Evolutionary conservation across 2,113 vertebrate species (phyloP).

Genomic region (Psittacus erithacus): DNA sequence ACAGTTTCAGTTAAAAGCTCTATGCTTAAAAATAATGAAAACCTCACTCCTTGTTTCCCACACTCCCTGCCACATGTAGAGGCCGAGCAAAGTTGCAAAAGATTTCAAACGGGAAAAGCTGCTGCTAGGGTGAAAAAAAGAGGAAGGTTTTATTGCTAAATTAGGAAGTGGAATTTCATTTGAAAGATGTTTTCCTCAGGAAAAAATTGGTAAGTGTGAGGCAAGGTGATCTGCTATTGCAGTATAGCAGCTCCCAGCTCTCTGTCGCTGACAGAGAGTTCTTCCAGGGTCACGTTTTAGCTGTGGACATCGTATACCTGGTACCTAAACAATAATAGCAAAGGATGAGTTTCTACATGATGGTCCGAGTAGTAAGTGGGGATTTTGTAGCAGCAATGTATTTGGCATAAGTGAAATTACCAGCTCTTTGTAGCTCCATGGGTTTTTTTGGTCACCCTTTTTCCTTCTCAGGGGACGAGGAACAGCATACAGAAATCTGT

Average conservation of each 20-base stretch:
- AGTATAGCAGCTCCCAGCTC: neutral
- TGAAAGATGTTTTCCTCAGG: conserved; percentile 41
- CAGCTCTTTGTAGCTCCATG: neutral
- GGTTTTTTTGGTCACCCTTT: neutral
- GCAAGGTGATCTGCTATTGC: conserved; percentile 39
- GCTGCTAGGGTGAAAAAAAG: neutral
- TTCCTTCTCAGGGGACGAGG: neutral
- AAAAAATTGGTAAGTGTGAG: conserved; percentile 21
- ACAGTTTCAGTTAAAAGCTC: neutral
- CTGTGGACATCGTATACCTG: neutral
- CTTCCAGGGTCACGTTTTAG: neutral
- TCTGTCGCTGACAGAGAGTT: neutral
- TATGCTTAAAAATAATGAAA: neutral
- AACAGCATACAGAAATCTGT: neutral
- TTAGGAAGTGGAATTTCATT: conserved; percentile 44
- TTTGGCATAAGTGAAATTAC: neutral
- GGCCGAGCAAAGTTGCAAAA: conserved; percentile 11
- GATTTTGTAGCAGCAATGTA: neutral
- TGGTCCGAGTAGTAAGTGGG: neutral
- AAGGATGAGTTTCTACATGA: neutral
- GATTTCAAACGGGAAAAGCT: conserved; percentile 4
- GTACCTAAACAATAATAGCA: neutral
- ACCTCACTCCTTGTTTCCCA: neutral
- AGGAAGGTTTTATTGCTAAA: conserved; percentile 58
- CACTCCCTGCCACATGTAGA: neutral